Percentiles rank a stretch among this genome's conserved stretches.
Evolutionary conservation across 1,140 invertebrate genomes (phyloP).

Genomic region (Pseudomyrmex pallidus): DNA sequence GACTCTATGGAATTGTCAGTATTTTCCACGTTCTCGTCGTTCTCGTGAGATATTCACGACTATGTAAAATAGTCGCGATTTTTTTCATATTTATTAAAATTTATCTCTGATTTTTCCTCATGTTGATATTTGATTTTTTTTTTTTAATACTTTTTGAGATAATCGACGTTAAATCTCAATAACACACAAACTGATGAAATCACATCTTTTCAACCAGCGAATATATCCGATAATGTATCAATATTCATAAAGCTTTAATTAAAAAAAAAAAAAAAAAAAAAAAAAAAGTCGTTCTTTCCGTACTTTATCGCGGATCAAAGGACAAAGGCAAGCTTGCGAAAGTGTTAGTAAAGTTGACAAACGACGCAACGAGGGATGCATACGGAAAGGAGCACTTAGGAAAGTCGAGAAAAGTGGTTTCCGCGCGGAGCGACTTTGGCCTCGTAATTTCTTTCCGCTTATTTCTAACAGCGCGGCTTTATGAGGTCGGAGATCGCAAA

Average conservation of each 20-base stretch:
- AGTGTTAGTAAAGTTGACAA: constrained; percentile 73
- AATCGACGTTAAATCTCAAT: too few relatives aligned
- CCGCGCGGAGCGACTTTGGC: constrained; percentile 55
- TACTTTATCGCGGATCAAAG: constrained; percentile 3
- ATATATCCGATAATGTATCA: too few relatives aligned
- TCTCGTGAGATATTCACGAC: constrained; percentile 7
- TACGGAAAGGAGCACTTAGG: constrained; percentile 76
- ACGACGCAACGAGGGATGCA: constrained; percentile 65
- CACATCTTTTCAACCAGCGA: too few relatives aligned
- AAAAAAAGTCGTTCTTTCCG: neutral
- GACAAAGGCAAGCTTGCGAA: constrained; percentile 27
- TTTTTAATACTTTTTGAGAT: too few relatives aligned
- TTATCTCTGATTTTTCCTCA: neutral
- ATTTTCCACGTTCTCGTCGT: constrained; percentile 15
- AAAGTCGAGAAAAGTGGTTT: constrained; percentile 75
- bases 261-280: too few relatives aligned
- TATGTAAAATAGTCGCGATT: neutral
- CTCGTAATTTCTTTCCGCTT: constrained; percentile 70
- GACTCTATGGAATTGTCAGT: neutral
- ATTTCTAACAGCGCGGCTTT: constrained; percentile 21
- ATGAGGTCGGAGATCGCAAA: constrained; percentile 39
- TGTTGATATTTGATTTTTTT: too few relatives aligned
- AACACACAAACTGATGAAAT: too few relatives aligned
- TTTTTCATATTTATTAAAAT: neutral
- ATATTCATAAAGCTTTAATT: too few relatives aligned